phyloP scores from a whole-genome alignment of 2,797 vertebrate species.

The Acipenser transmontanus region DNA sequence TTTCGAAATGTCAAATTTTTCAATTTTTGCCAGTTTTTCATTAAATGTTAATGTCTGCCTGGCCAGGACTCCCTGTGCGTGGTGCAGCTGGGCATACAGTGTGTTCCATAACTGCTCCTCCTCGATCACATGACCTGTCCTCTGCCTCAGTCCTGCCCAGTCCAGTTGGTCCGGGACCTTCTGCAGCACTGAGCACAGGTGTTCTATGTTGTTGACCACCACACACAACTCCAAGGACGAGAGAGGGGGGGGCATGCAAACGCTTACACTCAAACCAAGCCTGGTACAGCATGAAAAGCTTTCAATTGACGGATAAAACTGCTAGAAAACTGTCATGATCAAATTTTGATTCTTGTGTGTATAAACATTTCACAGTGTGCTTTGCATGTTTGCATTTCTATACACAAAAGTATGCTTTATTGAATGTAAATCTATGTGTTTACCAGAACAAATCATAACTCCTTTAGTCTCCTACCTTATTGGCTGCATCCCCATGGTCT shows the following conservation, averaged over 20 bases:
- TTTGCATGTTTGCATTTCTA: no score
- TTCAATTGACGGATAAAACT: no score
- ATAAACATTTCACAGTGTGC: no score
- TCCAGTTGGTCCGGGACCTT: slow-evolving; percentile 73
- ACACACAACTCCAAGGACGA: slow-evolving; percentile 69
- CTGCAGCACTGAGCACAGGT: slow-evolving; percentile 71
- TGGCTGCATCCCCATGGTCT: slow-evolving; percentile 66
- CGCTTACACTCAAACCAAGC: no score
- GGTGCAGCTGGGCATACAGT: slow-evolving; percentile 75
- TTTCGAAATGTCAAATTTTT: no score
- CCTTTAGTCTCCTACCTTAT: slow-evolving; percentile 67
- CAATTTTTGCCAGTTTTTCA: no score
- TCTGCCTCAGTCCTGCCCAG: slow-evolving; percentile 71
- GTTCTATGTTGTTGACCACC: slow-evolving; percentile 90
- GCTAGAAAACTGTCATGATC: no score
- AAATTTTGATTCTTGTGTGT: no score
- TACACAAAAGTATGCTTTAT: no score
- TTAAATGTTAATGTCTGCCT: slow-evolving; percentile 48
- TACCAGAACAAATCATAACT: background rate
- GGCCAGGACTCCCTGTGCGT: slow-evolving; percentile 63
- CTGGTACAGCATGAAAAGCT: no score
- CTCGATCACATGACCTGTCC: slow-evolving; percentile 55
- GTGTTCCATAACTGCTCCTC: slow-evolving; percentile 82
- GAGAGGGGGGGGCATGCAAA: no score
- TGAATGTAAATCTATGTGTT: no score